phyloP scores from a whole-genome alignment of 2,797 vertebrate species.

The Sphenopsis melanotis region DNA sequence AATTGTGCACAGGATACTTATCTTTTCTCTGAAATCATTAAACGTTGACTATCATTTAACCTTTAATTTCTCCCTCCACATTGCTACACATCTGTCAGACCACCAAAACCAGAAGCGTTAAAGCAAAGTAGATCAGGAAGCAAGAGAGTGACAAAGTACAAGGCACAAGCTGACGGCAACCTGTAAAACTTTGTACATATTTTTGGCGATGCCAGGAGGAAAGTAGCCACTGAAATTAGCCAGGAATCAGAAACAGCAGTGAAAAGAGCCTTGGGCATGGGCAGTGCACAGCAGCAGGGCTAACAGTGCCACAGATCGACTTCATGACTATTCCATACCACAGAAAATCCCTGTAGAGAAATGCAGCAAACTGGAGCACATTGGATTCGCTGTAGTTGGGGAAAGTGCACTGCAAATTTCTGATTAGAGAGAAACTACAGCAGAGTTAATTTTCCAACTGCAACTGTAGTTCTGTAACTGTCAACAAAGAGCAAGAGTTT shows the following conservation, averaged over 20 bases:
- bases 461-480: slow-evolving; percentile 25
- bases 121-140: not conserved
- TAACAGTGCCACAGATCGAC: not conserved
- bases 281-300: not conserved
- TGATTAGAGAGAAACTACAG: slow-evolving; percentile 24
- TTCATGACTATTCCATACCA: not conserved
- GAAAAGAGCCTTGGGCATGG: not conserved
- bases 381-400: not conserved
- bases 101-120: not conserved
- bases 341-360: not conserved
- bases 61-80: not conserved
- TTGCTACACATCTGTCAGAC: not conserved
- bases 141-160: not conserved
- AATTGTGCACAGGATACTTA: rapidly evolving
- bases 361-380: not conserved
- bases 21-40: not conserved
- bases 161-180: not conserved
- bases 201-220: not conserved
- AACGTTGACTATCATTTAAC: not conserved
- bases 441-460: slow-evolving; percentile 36
- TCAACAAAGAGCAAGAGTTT: slow-evolving; percentile 54
- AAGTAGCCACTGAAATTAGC: not conserved
- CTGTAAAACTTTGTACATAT: not conserved
- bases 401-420: not conserved
- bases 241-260: not conserved